Base-by-base conservation (phyloP, 2,797 vertebrate genomes). In the Nasua narica region DNA sequence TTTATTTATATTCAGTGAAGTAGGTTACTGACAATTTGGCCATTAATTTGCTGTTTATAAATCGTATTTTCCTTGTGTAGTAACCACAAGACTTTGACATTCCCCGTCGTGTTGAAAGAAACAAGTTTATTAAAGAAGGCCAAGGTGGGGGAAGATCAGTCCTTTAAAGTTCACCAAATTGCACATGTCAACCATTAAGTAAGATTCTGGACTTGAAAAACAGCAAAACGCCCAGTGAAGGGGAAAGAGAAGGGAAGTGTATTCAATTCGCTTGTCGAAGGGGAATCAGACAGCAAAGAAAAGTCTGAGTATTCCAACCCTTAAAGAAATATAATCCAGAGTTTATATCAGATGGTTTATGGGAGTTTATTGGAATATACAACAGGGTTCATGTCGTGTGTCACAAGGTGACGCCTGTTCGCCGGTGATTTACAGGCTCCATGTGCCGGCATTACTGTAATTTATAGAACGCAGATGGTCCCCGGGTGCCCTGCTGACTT, bases 401-500 rank as follows among this genome's bases (percentile, higher is more conserved):
- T 99, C 99, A 98, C 98, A 98, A 99, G 98, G 98, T 98, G 98
- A 98, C 98, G 98, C 98, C 98, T 98, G 98, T 98, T 99, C 98
- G 3, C 92, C 90, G 94, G 98, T 99, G 98, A 99, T 99, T 99
- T 99, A 99, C 98, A 98, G 98, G 98, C 98, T 97, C 95, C 98
- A 96, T 98, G 98, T 98, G 98, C 98, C 1, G 43, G 98, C 97
- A 97, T 98, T 99, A 98, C 98, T 98, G 98, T 99, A 98, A 99
- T 99, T 99, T 99, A 99, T 99, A 98, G 98, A 97, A 98, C 97
- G 98, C 99, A 99, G 99, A 99, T 99, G 99, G 99, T 97, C 98
- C 93, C 91, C 96, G 98, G 98, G 98, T 98, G 97, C 98, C 98
- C 98, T 87, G 98, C 98, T 98, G 99, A 97, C 98, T 98, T 98